phyloP scores from a whole-genome alignment of 1,140 invertebrate species.

The Saccostrea cuccullata region DNA sequence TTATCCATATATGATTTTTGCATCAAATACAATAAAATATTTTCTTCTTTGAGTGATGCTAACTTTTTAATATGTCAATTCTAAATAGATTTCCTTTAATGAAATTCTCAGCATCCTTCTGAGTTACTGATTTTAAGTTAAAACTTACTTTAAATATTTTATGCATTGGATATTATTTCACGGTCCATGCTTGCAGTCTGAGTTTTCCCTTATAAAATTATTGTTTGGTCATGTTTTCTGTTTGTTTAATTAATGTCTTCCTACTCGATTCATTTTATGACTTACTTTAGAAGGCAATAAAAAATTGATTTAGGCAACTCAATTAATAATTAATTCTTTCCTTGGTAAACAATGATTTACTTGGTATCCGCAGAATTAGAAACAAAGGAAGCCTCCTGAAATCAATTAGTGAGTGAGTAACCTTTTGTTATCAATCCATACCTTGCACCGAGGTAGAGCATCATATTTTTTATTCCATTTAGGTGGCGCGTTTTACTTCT shows the following conservation, averaged over 20 bases:
- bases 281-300: conserved; percentile 5
- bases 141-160: too few relatives aligned
- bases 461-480: background rate
- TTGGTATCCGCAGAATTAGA: background rate
- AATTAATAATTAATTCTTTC: conserved; percentile 32
- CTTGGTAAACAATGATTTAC: background rate
- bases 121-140: too few relatives aligned
- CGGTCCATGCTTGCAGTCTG: too few relatives aligned
- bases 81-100: too few relatives aligned
- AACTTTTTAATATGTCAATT: too few relatives aligned
- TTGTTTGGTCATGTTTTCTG: background rate
- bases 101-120: too few relatives aligned
- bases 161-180: too few relatives aligned
- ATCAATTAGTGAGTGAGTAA: background rate
- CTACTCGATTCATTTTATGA: background rate
- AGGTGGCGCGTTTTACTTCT: background rate
- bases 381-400: background rate
- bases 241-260: background rate
- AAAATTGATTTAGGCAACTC: background rate
- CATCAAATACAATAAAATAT: too few relatives aligned
- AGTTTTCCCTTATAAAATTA: background rate
- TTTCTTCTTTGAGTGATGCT: too few relatives aligned
- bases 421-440: background rate
- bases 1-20: too few relatives aligned
- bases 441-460: background rate